Evolutionary conservation across 2,888 invertebrate genomes (phyloP), one percentile per base, ranked within the genome.

Genomic region (Temnothorax rugatulus): DNA sequence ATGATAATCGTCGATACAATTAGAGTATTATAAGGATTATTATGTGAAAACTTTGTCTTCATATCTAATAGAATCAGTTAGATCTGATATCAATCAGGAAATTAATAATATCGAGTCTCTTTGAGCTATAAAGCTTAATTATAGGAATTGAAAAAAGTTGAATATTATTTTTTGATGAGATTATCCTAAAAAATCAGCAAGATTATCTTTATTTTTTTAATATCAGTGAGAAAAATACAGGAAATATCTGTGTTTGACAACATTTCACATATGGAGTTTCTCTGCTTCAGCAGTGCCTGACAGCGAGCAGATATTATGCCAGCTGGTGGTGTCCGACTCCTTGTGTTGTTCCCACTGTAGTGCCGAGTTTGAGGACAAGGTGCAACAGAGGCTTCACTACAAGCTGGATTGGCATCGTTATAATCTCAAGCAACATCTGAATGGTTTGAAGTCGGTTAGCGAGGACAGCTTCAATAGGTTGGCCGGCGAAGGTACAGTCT

Each of bases 391-490:
- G 21, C 95, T 96, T 8, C 98, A 98, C 93, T 98, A 97, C 92
- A 97, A 97, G 92, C 95, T 97, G 54, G 98, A 98, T 93, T 98
- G 98, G 98, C 98, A 98, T 93, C 96, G 97, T 4, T 97, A 97
- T 92, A 98, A 98, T 94, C 95, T 98, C 57, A 97, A 97, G 91
- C 96, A 97, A 88, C 97, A 96, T 87, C 93, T 98, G 15, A 96
- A 96, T 88, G 97, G 96, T 11, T 95, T 95, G 75, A 93, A 94
- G 66, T 93, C 95, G 2, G 94, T 97, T 34, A 95, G 95, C 11
- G 96, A 97, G 92, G 96, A 96, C 66, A 95, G 95, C 86, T 97
- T 97, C 94, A 94, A 95, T 81, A 94, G 95, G 50, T 94, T 95
- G 87, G 95, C 95, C 44, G 95, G 95, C 92, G 84, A 90, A 88